These are phyloP conservation scores for Drosophila obscura DNA, from an alignment of 1,140 invertebrate genomes.

Conservation along the genomic window DNA sequence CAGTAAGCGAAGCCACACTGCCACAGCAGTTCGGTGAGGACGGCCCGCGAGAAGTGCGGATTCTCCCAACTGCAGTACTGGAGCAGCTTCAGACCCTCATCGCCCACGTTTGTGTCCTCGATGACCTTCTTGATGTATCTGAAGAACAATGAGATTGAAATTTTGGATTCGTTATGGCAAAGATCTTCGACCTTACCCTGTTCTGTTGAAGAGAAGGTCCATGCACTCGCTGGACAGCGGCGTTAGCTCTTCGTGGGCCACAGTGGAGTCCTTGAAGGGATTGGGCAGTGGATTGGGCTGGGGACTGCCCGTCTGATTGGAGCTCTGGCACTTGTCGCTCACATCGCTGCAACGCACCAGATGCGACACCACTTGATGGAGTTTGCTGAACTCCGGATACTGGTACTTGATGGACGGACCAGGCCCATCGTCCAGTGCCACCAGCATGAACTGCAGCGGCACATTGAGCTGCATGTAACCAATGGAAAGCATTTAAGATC, in stretches of 20 bases:
- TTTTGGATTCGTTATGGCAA: no score
- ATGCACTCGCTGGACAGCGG: conserved; percentile 90
- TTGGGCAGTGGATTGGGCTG: conserved; percentile 89
- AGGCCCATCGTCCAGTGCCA: conserved; percentile 96
- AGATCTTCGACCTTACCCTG: conserved; percentile 85
- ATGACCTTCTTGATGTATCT: conserved; percentile 98
- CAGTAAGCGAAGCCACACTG: conserved; percentile 97
- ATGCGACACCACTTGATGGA: conserved; percentile 96
- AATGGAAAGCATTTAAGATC: conserved; percentile 32
- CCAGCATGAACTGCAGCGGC: conserved; percentile 94
- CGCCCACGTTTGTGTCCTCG: conserved; percentile 95
- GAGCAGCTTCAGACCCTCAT: conserved; percentile 94
- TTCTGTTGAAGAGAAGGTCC: conserved; percentile 92
- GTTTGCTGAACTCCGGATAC: conserved; percentile 96
- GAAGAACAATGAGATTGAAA: conserved; percentile 26
- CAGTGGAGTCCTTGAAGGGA: conserved; percentile 90
- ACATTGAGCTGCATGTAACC: conserved; percentile 89
- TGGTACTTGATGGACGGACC: conserved; percentile 97
- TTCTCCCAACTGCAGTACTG: conserved; percentile 99
- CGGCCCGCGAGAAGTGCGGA: conserved; percentile 94
- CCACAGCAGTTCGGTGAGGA: conserved; percentile 95
- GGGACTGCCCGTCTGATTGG: conserved; percentile 86
- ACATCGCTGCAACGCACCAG: conserved; percentile 97
- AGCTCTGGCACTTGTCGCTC: conserved; percentile 90
- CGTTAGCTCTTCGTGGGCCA: conserved; percentile 89